Evolutionary conservation across 2,888 invertebrate genomes (phyloP).

Genomic region (Mayetiola destructor): DNA sequence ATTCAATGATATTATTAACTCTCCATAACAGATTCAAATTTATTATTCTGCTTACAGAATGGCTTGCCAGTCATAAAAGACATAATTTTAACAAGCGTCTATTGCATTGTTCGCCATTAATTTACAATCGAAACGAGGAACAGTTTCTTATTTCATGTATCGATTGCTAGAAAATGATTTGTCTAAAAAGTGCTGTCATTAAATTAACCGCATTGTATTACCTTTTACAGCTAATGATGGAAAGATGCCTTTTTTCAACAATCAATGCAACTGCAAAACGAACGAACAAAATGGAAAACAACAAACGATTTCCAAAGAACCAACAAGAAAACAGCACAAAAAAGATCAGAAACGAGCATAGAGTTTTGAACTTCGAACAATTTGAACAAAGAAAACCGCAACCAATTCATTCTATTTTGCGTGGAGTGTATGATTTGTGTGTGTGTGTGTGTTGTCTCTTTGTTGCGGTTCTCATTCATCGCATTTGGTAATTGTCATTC

Average conservation of each 20-base stretch:
- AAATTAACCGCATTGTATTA: slow-evolving; percentile 5
- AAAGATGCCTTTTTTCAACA: slow-evolving; percentile 1
- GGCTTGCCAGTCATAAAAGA: no score
- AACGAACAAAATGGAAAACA: not conserved
- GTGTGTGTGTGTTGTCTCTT: not conserved
- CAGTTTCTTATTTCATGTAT: no score
- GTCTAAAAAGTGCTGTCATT: slow-evolving; percentile 8
- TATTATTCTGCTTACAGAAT: no score
- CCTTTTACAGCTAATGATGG: slow-evolving; percentile 2
- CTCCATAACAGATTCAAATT: no score
- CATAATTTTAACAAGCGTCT: no score
- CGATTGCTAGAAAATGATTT: not conserved
- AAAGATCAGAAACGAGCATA: not conserved
- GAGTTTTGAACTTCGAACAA: not conserved
- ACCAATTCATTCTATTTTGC: not conserved
- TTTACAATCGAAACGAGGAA: no score
- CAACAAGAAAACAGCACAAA: no score
- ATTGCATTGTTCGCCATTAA: no score
- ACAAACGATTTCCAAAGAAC: no score
- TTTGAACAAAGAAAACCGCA: not conserved
- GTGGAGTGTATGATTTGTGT: no score
- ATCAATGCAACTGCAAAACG: not conserved
- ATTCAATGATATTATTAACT: no score
- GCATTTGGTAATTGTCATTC: not conserved
- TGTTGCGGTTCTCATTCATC: not conserved